These are phyloP conservation scores for Myotis daubentonii DNA, from an alignment of 2,797 vertebrate genomes.

Conservation along the genomic window DNA sequence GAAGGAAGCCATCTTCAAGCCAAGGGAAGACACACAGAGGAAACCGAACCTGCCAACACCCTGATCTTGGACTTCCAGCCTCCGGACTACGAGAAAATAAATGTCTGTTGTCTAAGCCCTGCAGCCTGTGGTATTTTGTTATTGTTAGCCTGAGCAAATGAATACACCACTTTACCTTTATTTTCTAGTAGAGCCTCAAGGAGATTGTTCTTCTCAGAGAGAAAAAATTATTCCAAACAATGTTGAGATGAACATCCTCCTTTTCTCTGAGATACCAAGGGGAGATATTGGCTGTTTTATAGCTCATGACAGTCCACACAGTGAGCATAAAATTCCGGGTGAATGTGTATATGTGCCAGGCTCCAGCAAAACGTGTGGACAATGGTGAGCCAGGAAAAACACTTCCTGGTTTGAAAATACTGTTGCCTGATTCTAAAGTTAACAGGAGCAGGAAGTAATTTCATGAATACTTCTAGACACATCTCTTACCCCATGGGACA, in stretches of 20 bases:
- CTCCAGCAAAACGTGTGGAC: neutral
- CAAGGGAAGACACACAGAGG: neutral
- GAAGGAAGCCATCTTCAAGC: neutral
- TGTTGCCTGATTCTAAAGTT: neutral
- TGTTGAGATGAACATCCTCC: neutral
- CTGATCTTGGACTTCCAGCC: neutral
- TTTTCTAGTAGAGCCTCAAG: neutral
- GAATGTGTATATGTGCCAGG: neutral
- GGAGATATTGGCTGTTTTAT: neutral
- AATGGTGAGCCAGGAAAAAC: neutral
- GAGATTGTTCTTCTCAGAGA: neutral
- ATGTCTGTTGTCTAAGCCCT: neutral
- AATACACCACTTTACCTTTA: neutral
- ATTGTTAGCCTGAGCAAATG: accelerated
- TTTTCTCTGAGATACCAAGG: neutral
- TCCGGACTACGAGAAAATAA: neutral
- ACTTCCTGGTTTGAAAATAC: neutral
- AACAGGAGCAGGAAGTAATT: constrained; percentile 17
- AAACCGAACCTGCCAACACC: neutral
- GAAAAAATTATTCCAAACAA: neutral
- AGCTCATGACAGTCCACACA: neutral
- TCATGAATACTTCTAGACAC: constrained; percentile 3
- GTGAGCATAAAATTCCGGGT: neutral
- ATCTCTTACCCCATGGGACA: neutral
- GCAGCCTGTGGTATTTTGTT: neutral